Base-by-base conservation (phyloP, 2,888 invertebrate species). In the Drosophila pseudotalamancana region DNA sequence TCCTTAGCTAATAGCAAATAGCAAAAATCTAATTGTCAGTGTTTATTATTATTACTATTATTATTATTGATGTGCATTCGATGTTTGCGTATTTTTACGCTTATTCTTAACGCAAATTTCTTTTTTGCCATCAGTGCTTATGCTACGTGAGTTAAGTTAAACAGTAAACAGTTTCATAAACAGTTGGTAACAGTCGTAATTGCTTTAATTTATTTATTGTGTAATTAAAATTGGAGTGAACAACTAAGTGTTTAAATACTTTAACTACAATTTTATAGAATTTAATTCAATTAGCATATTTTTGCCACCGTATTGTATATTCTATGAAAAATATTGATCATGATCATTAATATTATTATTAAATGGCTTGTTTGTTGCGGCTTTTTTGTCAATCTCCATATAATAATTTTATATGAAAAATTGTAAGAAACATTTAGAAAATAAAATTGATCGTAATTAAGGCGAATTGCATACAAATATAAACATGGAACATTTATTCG, bases 321-420 rank as follows among this genome's bases (percentile, higher is more conserved):
- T 76, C 25, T 64, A 67, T 70, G 32, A 48, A 60, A 73, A 45
- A 39, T 76, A 53, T 60, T 61, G 55, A 70, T 75, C 48, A 71
- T 50, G 40, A 74, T 72, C 46, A 78, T 74, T 54, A 72, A 50
- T 31, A 72, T 70, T 55, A 77, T 78, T 72, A 67, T 66, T 42
- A 78, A 70, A 86, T 76, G 74, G 89, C 90, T 90, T 90, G 90
- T 89, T 89, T 90, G 90, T 90, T 90, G 91, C 89, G 84, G 91
- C 90, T 90, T 90, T 90, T 90, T 88, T 89, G 88, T 90, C 88
- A 88, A 83, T 89, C 81, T 86, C 64, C 68, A 77, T 70, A 67
- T 59, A 37, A 65, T 64, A 51, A 68, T 70, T 85, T 72, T 64
- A 54, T 74, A 68, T 61, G 55, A 54, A 71, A 56, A 51, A 53